Conservation (phyloP, 2,888 invertebrate genomes). For the Caenorhabditis afra region DNA sequence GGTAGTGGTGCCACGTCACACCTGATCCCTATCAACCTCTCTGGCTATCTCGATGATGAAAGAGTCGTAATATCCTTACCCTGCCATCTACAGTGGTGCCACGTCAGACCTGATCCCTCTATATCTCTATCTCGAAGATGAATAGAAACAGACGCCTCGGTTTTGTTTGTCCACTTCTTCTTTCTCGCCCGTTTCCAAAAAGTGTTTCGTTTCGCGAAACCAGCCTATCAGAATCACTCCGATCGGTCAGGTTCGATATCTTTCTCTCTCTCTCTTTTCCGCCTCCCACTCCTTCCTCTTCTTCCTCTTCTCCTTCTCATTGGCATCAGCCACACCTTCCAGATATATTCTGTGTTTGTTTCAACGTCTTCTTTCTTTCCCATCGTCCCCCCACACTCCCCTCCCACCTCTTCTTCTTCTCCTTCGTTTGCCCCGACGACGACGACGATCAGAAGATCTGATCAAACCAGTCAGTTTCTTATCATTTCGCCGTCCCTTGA, state of each 20-base stretch:
- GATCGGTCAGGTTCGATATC: constrained; percentile 41
- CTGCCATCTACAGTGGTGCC: too few species aligned
- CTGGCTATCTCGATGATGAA: too few species aligned
- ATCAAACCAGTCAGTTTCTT: constrained; percentile 30
- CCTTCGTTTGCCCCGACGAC: constrained; percentile 30
- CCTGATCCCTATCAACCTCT: too few species aligned
- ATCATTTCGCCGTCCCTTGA: too few species aligned
- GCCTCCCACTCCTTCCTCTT: background rate
- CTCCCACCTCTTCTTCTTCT: constrained; percentile 12
- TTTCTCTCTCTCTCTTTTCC: background rate
- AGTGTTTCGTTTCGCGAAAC: constrained; percentile 30
- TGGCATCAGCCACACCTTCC: constrained; percentile 48
- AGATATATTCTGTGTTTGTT: constrained; percentile 49
- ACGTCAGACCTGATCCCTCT: background rate
- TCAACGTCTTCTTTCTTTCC: constrained; percentile 40
- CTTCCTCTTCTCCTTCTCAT: constrained; percentile 29
- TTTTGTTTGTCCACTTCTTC: constrained; percentile 8
- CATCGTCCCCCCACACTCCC: too few species aligned
- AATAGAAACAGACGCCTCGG: too few species aligned
- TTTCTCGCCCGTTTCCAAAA: background rate
- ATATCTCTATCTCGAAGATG: too few species aligned
- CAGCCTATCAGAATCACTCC: constrained; percentile 50
- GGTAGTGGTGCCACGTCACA: too few species aligned
- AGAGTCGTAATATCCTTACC: too few species aligned
- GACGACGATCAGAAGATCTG: constrained; percentile 9